Percentiles rank a stretch among this genome's conserved stretches.
Evolutionary conservation across 2,888 invertebrate species (phyloP).

Genomic region (Lumbricus terrestris): DNA sequence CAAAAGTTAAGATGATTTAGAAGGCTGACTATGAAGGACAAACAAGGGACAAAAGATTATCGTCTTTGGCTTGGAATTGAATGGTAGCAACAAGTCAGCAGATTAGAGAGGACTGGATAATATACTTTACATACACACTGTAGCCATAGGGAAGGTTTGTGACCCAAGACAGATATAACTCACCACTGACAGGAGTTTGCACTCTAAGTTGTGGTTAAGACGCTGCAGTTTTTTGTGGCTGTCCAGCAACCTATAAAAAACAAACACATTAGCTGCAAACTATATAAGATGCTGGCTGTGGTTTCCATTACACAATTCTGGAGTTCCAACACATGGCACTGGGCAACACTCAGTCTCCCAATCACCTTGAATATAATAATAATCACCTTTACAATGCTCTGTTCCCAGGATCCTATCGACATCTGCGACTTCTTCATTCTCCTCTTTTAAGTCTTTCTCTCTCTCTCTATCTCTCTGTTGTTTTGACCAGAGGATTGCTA

Average conservation of each 20-base stretch:
- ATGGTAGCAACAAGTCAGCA: background rate
- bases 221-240: conserved; percentile 90
- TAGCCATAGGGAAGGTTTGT: too few relatives aligned
- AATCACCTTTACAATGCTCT: too few relatives aligned
- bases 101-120: background rate
- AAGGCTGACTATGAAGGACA: background rate
- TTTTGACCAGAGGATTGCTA: too few relatives aligned
- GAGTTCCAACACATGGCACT: background rate
- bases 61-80: background rate
- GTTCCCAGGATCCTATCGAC: too few relatives aligned
- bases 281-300: background rate
- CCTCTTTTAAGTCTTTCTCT: too few relatives aligned
- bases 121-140: background rate
- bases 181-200: conserved; percentile 85
- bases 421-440: too few relatives aligned
- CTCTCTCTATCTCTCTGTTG: too few relatives aligned
- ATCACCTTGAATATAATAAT: too few relatives aligned
- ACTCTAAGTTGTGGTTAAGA: conserved; percentile 90
- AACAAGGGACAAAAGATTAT: background rate
- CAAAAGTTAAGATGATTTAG: background rate
- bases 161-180: conserved; percentile 36
- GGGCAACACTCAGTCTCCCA: background rate
- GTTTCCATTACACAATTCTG: background rate
- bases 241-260: conserved; percentile 73
- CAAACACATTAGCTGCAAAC: background rate